phyloP scores from a whole-genome alignment of 2,888 invertebrate species.

The Merodon equestris region DNA sequence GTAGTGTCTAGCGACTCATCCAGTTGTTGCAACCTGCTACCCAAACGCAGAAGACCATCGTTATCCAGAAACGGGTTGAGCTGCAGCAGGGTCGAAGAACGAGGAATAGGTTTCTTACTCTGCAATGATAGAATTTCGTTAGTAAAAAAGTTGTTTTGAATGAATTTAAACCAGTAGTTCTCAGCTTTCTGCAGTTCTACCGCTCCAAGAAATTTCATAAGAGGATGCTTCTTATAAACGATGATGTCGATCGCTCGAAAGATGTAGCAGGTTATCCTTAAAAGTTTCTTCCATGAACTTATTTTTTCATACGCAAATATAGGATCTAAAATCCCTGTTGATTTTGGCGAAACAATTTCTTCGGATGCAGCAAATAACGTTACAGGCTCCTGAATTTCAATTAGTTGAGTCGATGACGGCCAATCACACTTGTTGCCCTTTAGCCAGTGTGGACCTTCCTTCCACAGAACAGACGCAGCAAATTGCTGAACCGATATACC shows the following conservation, averaged over 20 bases:
- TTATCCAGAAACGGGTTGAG: slow-evolving; percentile 16
- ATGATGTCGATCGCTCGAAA: slow-evolving; percentile 12
- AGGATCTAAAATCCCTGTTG: background rate
- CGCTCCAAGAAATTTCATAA: too few relatives aligned
- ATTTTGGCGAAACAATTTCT: too few relatives aligned
- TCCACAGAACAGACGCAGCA: slow-evolving; percentile 23
- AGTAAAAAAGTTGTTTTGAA: slow-evolving; percentile 1
- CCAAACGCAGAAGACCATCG: slow-evolving; percentile 11
- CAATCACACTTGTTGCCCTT: too few relatives aligned
- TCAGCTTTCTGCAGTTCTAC: slow-evolving; percentile 3
- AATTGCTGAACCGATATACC: slow-evolving; percentile 23
- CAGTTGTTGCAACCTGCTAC: slow-evolving; percentile 12
- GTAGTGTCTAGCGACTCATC: too few relatives aligned
- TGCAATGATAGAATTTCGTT: slow-evolving; percentile 6
- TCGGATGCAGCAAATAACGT: too few relatives aligned
- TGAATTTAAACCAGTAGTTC: background rate
- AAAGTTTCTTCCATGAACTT: slow-evolving; percentile 9
- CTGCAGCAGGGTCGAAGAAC: too few relatives aligned
- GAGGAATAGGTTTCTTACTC: too few relatives aligned
- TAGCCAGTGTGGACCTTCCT: slow-evolving; percentile 18
- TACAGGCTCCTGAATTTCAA: too few relatives aligned
- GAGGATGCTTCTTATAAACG: background rate
- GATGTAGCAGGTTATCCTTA: slow-evolving; percentile 21
- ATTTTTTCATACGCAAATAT: slow-evolving; percentile 6
- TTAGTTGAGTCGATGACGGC: too few relatives aligned